These are phyloP conservation scores for Trachymyrmex septentrionalis DNA, from an alignment of 1,140 invertebrate species.

Conservation along the genomic window DNA sequence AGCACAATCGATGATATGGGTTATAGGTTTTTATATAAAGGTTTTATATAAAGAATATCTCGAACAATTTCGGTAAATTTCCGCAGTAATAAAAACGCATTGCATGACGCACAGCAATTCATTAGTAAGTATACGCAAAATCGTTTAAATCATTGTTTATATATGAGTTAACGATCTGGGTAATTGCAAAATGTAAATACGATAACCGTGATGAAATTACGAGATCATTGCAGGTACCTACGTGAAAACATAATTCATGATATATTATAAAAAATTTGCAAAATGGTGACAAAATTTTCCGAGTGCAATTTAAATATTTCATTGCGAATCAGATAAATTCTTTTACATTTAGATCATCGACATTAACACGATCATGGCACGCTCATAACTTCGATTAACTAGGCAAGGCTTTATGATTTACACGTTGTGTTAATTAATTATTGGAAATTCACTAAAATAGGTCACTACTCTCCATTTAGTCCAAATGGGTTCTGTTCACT, in stretches of 20 bases:
- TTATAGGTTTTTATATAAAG: background rate
- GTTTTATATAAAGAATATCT: background rate
- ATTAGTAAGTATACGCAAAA: background rate
- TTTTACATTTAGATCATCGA: slow-evolving; percentile 15
- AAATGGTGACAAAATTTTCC: slow-evolving; percentile 11
- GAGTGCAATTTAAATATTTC: background rate
- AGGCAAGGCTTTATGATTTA: slow-evolving; percentile 28
- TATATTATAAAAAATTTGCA: background rate
- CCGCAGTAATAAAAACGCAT: slow-evolving; percentile 8
- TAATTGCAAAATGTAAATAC: slow-evolving; percentile 44
- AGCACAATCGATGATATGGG: background rate
- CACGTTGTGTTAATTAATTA: slow-evolving; percentile 50
- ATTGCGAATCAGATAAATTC: background rate
- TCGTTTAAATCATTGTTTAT: slow-evolving; percentile 28
- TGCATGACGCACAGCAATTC: background rate
- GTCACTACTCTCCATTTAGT: slow-evolving; percentile 21
- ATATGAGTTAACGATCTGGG: background rate
- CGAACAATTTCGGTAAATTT: slow-evolving; percentile 2
- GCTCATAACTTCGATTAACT: slow-evolving; percentile 43
- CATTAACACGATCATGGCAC: slow-evolving; percentile 16
- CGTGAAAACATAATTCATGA: slow-evolving; percentile 8
- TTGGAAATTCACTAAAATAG: slow-evolving; percentile 19
- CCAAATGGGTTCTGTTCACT: background rate
- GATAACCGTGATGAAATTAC: slow-evolving; percentile 28
- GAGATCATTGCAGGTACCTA: background rate